Evolutionary conservation across 1,140 invertebrate genomes (phyloP), one percentile per base, ranked within the genome.

Genomic region (Lordiphosa stackelbergi): DNA sequence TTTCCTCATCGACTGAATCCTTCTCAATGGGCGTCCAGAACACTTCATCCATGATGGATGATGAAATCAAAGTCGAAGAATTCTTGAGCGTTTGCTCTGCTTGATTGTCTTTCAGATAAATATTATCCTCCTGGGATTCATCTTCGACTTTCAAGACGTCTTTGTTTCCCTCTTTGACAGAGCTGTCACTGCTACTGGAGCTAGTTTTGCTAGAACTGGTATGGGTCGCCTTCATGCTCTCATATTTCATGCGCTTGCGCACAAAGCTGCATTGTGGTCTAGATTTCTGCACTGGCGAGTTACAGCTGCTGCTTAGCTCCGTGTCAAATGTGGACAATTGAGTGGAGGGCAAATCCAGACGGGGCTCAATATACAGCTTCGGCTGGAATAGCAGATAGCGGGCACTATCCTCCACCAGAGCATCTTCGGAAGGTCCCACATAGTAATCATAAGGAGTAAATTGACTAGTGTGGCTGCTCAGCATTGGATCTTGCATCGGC

Each of bases 371-470:
- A 13, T 52, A 13, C 31, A 71, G n/a, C 0, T 46, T 62, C 1
- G 54, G 56, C 9, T 56, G 63, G 2, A 24, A 42, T 11, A 81
- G 56, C 35, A 75, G 37, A 0, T 31, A 13, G 0, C 53, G 62
- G 2, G 77, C 77, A 11, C 31, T 28, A 2, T 59, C 40, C 9
- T 37, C 56, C 2, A 72, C 47, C 0, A 81, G 53, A 0, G 77
- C 63, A 43, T 81, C 75, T 41, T 81, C 75, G 4, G 75, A 81
- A 0, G 77, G 75, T 8, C 77, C 75, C 0, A 81, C 75, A 36
- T 81, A 81, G 5, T 45, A 2, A 0, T 83, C 53, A 5, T 65
- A 81, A 0, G 75, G 75, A 3, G 40, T 12, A 34, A 83, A 79
- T 22, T 79, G 75, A 10, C 45, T 81, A 28, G 57, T 49, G n/a